A percentile compares a stretch with the other conserved stretches of the same genome.
These are phyloP conservation scores for Siderastrea radians DNA, from an alignment of 92 coral and sea anemone species.

Conservation along the genomic window DNA sequence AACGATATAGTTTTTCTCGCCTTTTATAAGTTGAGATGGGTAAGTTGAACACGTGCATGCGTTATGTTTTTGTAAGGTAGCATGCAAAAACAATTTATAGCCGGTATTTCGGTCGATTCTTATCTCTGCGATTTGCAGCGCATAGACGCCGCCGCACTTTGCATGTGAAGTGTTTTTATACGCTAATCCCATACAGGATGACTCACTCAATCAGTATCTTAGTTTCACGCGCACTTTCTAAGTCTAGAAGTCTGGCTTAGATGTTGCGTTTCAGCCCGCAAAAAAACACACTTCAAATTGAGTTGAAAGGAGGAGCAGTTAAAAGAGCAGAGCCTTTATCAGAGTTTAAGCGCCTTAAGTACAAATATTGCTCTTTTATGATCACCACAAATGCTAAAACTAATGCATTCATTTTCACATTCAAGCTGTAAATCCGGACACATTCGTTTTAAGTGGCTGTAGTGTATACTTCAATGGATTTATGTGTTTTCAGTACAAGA, in stretches of 20 bases:
- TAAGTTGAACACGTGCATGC: not conserved
- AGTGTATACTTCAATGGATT: not conserved
- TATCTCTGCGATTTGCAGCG: conserved; percentile 15
- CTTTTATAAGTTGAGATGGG: not conserved
- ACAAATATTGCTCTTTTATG: conserved; percentile 21
- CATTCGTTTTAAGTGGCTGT: not conserved
- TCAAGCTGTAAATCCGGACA: not conserved
- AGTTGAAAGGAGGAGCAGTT: conserved; percentile 41
- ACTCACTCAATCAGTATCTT: not conserved
- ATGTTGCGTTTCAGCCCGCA: not conserved
- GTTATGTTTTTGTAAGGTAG: not conserved
- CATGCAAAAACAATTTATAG: conserved; percentile 13
- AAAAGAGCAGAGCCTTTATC: conserved; percentile 25
- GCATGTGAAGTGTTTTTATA: conserved; percentile 12
- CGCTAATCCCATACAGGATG: conserved; percentile 7
- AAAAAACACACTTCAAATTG: conserved; percentile 19
- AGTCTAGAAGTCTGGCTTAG: not conserved
- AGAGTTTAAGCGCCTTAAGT: conserved; percentile 9
- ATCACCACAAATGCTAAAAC: not conserved
- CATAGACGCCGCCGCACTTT: conserved; percentile 30
- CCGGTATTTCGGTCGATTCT: conserved; percentile 5
- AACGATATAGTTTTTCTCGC: too few species aligned
- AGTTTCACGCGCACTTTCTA: not conserved
- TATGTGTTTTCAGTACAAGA: not conserved
- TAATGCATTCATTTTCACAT: not conserved